Evolutionary conservation across 2,888 invertebrate genomes (phyloP).

Genomic region (Sphecodes monilicornis): DNA sequence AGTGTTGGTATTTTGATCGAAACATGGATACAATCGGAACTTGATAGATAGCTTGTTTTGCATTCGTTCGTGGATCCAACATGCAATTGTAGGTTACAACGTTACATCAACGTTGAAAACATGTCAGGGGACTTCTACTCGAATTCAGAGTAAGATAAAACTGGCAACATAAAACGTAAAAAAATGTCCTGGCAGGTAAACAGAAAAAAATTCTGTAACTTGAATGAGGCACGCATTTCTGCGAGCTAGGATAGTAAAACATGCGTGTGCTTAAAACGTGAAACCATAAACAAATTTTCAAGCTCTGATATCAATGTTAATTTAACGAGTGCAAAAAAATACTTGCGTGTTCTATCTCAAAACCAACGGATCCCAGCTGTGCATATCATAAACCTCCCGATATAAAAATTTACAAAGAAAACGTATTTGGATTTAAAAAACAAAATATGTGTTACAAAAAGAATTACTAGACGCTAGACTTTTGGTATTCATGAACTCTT

Average conservation of each 20-base stretch:
- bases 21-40: neutral
- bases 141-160: neutral
- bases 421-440: too few relatives aligned
- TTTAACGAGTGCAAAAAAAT: neutral
- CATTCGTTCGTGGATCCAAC: neutral
- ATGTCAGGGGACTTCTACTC: neutral
- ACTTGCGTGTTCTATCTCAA: slow-evolving; percentile 1
- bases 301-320: neutral
- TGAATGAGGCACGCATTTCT: neutral
- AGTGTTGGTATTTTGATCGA: neutral
- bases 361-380: neutral
- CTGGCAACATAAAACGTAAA: neutral
- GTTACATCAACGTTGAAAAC: neutral
- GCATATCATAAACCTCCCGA: neutral
- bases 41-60: neutral
- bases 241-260: neutral
- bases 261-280: neutral
- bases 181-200: neutral
- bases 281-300: neutral
- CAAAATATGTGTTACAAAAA: too few relatives aligned
- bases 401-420: neutral
- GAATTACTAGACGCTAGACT: too few relatives aligned
- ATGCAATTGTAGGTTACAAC: neutral
- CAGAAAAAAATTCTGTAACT: neutral
- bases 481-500: neutral